phyloP scores from a whole-genome alignment of 2,888 invertebrate genomes.

The Diabrotica balteata region DNA sequence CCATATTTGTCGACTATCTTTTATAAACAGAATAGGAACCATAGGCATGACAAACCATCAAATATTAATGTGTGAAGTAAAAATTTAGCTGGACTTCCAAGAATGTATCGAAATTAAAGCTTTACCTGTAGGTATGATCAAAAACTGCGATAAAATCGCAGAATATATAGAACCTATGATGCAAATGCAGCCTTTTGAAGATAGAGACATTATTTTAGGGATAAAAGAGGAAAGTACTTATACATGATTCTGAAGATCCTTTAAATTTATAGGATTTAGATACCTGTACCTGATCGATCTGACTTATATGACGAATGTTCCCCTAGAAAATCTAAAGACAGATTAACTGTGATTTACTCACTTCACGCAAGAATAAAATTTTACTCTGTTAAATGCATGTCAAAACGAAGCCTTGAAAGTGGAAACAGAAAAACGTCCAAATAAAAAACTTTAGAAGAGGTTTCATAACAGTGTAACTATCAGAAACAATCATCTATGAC shows the following conservation, averaged over 20 bases:
- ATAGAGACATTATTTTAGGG: slow-evolving; percentile 76
- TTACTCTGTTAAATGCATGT: slow-evolving; percentile 57
- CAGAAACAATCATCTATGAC: slow-evolving; percentile 82
- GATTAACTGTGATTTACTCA: slow-evolving; percentile 50
- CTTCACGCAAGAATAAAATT: slow-evolving; percentile 53
- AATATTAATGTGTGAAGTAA: slow-evolving; percentile 77
- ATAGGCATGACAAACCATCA: slow-evolving; percentile 76
- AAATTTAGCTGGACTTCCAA: slow-evolving; percentile 75
- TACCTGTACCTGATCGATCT: slow-evolving; percentile 72
- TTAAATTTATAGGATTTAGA: slow-evolving; percentile 69
- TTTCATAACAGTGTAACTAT: slow-evolving; percentile 96
- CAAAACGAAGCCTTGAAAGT: slow-evolving; percentile 73
- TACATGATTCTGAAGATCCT: slow-evolving; percentile 70
- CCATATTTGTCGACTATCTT: slow-evolving; percentile 67
- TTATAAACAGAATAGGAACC: slow-evolving; percentile 68
- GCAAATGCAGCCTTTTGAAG: slow-evolving; percentile 69
- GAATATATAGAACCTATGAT: slow-evolving; percentile 70
- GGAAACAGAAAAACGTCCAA: slow-evolving; percentile 98
- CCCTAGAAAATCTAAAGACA: slow-evolving; percentile 66
- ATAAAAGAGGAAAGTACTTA: slow-evolving; percentile 79
- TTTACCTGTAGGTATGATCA: slow-evolving; percentile 72
- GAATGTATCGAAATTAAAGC: slow-evolving; percentile 75
- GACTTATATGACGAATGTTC: slow-evolving; percentile 75
- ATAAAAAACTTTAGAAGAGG: slow-evolving; percentile 98
- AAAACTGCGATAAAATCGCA: slow-evolving; percentile 72